Evolutionary conservation across 1,140 invertebrate genomes (phyloP).

Genomic region (Holotrichia oblita): DNA sequence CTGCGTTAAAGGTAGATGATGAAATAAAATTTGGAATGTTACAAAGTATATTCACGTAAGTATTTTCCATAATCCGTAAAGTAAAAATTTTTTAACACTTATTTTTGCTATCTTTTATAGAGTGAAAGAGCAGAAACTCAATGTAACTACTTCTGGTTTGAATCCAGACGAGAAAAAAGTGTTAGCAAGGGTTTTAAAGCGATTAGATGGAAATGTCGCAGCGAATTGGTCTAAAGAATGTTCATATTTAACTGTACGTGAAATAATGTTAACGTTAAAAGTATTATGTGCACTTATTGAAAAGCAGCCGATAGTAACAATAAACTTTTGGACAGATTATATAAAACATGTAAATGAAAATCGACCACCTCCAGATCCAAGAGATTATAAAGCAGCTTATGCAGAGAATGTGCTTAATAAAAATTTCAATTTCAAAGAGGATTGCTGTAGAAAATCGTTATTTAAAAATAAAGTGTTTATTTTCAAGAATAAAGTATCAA

Average conservation of each 20-base stretch:
- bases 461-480: constrained; percentile 52
- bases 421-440: constrained; percentile 44
- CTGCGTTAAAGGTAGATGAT: constrained; percentile 61
- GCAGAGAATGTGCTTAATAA: constrained; percentile 48
- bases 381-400: constrained; percentile 46
- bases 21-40: constrained; percentile 66
- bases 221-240: constrained; percentile 65
- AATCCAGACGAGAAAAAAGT: constrained; percentile 59
- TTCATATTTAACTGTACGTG: constrained; percentile 72
- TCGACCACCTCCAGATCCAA: constrained; percentile 44
- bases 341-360: constrained; percentile 60
- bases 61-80: constrained; percentile 25
- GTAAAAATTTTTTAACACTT: constrained; percentile 54
- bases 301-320: constrained; percentile 70
- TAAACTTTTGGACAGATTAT: constrained; percentile 68
- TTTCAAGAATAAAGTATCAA: constrained; percentile 44
- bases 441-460: constrained; percentile 44
- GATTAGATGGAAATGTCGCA: constrained; percentile 62
- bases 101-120: constrained; percentile 43
- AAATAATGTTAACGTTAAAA: constrained; percentile 74
- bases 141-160: constrained; percentile 61
- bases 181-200: constrained; percentile 57
- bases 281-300: constrained; percentile 72
- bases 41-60: constrained; percentile 56
- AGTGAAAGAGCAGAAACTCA: constrained; percentile 56